Evolutionary conservation across 2,888 invertebrate species (phyloP).

Genomic region (Rhimphoctona megacephalus): DNA sequence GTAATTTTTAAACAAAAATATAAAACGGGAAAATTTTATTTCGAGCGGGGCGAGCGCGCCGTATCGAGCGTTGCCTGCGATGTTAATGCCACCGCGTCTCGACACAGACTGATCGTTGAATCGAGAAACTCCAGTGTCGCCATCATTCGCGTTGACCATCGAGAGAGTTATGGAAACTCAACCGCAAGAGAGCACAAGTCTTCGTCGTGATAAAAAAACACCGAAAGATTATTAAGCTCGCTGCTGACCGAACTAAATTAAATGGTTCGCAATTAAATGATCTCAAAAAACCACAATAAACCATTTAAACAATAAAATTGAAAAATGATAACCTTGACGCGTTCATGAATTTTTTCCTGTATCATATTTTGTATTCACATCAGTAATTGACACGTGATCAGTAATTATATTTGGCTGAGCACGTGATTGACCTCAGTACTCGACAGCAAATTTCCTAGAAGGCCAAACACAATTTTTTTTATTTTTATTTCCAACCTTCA

Average conservation of each 20-base stretch:
- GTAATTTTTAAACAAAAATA: not conserved
- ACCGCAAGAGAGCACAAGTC: slow-evolving; percentile 26
- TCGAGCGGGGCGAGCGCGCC: slow-evolving; percentile 63
- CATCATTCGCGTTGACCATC: slow-evolving; percentile 79
- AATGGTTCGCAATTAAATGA: not conserved
- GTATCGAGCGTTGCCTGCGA: slow-evolving; percentile 66
- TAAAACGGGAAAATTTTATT: not conserved
- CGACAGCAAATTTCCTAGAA: not conserved
- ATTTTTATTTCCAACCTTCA: not conserved
- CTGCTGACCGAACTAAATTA: not conserved
- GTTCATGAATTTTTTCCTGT: not conserved
- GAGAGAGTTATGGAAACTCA: slow-evolving; percentile 48
- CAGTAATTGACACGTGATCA: slow-evolving; percentile 17
- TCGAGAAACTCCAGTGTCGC: slow-evolving; percentile 67
- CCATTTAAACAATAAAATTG: not conserved
- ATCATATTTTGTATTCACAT: not conserved
- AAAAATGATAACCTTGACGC: not conserved
- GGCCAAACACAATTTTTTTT: not conserved
- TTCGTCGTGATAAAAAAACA: not conserved
- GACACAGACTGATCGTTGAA: slow-evolving; percentile 76
- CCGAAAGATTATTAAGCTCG: not conserved
- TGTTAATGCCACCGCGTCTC: slow-evolving; percentile 76
- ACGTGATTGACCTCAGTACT: slow-evolving; percentile 8
- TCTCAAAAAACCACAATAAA: not conserved
- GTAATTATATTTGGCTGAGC: not conserved